phyloP scores from a whole-genome alignment of 2,888 invertebrate genomes.

The Willowsia nigromaculata region DNA sequence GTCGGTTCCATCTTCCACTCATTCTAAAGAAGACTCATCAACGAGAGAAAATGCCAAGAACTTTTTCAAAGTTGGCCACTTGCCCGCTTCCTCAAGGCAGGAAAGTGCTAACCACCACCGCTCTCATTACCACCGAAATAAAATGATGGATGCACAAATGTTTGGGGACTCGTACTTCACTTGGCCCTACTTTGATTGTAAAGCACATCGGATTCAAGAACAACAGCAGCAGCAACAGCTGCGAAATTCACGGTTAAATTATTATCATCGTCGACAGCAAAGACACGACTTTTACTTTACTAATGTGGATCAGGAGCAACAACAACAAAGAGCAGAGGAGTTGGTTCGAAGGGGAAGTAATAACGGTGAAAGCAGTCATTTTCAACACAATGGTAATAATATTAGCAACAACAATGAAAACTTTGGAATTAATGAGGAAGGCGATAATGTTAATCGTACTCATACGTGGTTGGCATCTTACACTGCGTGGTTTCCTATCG shows the following conservation, averaged over 20 bases:
- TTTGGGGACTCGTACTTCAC: conserved; percentile 72
- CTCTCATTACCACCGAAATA: conserved; percentile 64
- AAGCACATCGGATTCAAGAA: conserved; percentile 40
- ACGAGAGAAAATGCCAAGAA: conserved; percentile 52
- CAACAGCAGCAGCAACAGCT: conserved; percentile 45
- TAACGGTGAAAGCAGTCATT: conserved; percentile 16
- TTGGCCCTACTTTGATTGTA: conserved; percentile 76
- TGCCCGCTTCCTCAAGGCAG: conserved; percentile 40
- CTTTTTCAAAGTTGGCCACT: conserved; percentile 58
- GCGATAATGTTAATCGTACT: conserved; percentile 19
- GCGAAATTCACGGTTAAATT: conserved; percentile 18
- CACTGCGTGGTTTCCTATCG: conserved; percentile 75
- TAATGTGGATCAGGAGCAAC: conserved; percentile 31
- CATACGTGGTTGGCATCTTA: conserved; percentile 73
- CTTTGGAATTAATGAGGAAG: neutral
- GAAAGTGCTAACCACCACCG: neutral
- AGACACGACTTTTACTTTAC: conserved; percentile 59
- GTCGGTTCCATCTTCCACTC: neutral
- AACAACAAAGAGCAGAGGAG: conserved; percentile 44
- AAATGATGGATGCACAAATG: conserved; percentile 70
- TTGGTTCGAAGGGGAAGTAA: conserved; percentile 39
- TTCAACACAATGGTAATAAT: conserved; percentile 35
- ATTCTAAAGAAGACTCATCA: neutral
- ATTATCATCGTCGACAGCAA: conserved; percentile 34
- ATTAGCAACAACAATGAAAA: conserved; percentile 41